Percentiles rank a stretch among this genome's conserved stretches.
Conservation (phyloP, 2,797 vertebrate genomes). For the Scyliorhinus canicula region DNA sequence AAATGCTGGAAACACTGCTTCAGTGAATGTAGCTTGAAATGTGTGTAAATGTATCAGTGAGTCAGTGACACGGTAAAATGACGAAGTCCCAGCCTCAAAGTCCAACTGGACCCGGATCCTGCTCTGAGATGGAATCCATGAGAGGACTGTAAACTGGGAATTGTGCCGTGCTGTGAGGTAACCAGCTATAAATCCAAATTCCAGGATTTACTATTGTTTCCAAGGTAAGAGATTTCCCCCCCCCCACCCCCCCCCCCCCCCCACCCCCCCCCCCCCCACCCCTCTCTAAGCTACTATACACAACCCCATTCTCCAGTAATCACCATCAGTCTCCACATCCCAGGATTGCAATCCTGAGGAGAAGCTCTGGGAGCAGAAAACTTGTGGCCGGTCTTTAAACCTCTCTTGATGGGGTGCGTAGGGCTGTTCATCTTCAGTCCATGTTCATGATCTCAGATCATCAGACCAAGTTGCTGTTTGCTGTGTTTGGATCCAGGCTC, state of each 20-base stretch:
- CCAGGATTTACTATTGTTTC: not conserved
- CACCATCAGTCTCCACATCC: not conserved
- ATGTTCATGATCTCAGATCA: not conserved
- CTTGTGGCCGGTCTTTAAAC: not conserved
- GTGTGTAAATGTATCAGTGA: not conserved
- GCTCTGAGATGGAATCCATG: not conserved
- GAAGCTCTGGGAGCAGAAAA: not conserved
- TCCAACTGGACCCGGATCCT: not conserved
- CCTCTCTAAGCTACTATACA: not conserved
- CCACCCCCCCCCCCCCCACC: no score
- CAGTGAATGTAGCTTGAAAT: not conserved
- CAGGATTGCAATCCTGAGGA: not conserved
- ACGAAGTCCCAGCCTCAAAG: not conserved
- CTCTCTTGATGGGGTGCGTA: not conserved
- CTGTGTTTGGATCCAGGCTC: not conserved
- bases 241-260: no score
- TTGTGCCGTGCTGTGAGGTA: not conserved
- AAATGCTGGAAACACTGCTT: not conserved
- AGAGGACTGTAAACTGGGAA: not conserved
- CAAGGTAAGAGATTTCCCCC: not conserved
- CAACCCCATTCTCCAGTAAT: not conserved
- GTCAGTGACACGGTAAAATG: not conserved
- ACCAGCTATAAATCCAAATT: not conserved
- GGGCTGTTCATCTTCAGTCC: not conserved
- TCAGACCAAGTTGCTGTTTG: not conserved